A percentile compares a stretch with the other conserved stretches of the same genome.
phyloP scores from a whole-genome alignment of 2,797 vertebrate genomes.

The Acropternis orthonyx region DNA sequence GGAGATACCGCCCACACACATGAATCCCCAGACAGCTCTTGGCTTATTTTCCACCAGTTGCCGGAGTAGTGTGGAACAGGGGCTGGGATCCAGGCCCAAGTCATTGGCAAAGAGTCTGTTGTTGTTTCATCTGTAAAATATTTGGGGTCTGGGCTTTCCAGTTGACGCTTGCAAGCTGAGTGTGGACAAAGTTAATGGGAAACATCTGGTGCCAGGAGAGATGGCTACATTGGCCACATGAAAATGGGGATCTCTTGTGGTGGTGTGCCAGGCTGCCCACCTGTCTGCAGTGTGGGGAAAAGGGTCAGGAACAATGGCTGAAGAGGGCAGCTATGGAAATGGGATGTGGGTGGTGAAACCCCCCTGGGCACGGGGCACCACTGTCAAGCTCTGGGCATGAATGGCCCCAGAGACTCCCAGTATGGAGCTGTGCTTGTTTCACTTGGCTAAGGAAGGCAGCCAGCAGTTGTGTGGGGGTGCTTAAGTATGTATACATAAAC shows the following conservation, averaged over 20 bases:
- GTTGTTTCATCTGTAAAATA: constrained; percentile 22
- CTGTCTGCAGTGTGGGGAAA: fast-evolving
- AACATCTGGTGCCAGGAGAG: neutral
- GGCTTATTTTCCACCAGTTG: fast-evolving
- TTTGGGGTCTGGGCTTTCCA: neutral
- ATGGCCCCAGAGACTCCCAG: fast-evolving
- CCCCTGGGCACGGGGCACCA: fast-evolving
- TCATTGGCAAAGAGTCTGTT: neutral
- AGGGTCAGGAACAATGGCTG: fast-evolving
- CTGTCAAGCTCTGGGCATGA: neutral
- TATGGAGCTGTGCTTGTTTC: neutral
- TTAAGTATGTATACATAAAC: fast-evolving
- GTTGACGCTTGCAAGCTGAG: neutral
- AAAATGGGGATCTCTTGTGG: fast-evolving
- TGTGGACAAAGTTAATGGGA: neutral
- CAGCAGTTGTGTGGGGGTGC: fast-evolving
- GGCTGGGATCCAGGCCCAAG: neutral
- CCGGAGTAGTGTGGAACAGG: neutral
- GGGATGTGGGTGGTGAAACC: neutral
- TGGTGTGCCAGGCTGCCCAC: fast-evolving
- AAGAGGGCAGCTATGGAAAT: neutral
- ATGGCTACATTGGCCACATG: fast-evolving
- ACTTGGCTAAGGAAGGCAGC: neutral
- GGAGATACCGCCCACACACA: neutral
- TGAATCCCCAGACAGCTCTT: neutral